Base-by-base conservation (phyloP, 2,797 vertebrate species). In the Smutsia gigantea region DNA sequence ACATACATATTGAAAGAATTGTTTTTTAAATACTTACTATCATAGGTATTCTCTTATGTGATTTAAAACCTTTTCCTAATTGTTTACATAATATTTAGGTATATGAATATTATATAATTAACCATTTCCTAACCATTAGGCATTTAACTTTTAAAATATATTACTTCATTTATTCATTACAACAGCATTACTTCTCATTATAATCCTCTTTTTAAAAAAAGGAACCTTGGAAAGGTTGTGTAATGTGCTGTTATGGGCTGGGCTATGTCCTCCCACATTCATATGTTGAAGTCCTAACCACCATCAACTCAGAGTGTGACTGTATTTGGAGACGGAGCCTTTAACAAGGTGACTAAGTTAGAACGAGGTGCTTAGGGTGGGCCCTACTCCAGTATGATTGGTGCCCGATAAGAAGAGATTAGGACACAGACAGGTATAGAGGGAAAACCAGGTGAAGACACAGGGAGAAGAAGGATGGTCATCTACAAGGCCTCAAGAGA, bases 61-160 rank as follows among this genome's bases (percentile, higher is more conserved):
- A 90, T n/a, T 46, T 87, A 92, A 75, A 81, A n/a, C 7, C 3
- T 34, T 57, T 92, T 69, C 17, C 37, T 42, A 68, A 61, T 49
- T 77, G 79, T 94, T 93, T 71, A 34, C 13, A 34, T 31, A 39
- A 53, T 83, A 82, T 75, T 85, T 14, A 66, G 12, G 72, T 68
- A 39, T 87, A 71, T 90, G 31, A 27, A 29, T 59, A 34, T 86
- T 71, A 42, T 27, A 68, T 63, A 82, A 87, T 87, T 82, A 84
- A 27, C 14, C 4, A 87, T 88, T 93, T 93, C 49, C 46, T 21
- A 78, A 42, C 29, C 86, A 3, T 51, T 77, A 11, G 61, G 12
- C 49, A 91, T 90, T 66, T 93, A 57, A 74, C 57, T 77, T 79
- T 79, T 72, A 82, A 90, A 78, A 87, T 29, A 13, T 66, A 57